Base-by-base conservation (phyloP, 2,113 vertebrate species). In the Anolis sagrei region DNA sequence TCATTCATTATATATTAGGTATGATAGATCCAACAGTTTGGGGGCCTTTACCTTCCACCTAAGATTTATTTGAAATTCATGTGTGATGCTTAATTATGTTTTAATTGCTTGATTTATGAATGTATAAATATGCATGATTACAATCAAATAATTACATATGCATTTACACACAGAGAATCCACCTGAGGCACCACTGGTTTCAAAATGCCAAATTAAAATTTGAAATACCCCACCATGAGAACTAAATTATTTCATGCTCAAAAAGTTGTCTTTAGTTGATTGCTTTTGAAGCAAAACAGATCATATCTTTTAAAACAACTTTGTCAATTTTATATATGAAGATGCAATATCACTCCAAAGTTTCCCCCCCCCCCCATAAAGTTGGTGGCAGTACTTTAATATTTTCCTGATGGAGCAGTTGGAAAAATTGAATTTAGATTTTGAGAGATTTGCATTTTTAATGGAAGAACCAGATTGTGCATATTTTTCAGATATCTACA, bases 1-100 rank as follows among this genome's bases (percentile, higher is more conserved):
- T 86, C 91, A 81, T 80, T 91, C 1, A 13, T 88, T 89, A 83
- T 29, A 77, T 91, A 16, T 39, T 49, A 85, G 74, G n/a, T 7
- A 11, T 54, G n/a, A 76, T 89, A 89, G 58, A 81, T 79, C 44
- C 87, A 14, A 23, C 44, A 62, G 49, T 66, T 23, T 58, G 54
- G 82, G 62, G 68, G 76, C 48, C 91, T 93, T 93, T 75, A 85
- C 81, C 76, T 73, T 87, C 89, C 95, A 79, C 25, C 88, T 88
- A 14, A 1, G 1, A 7, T 14, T 69, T 76, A 81, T 9, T 58
- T 36, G 62, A 86, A 80, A 85, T 13, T 32, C 7, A 3, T 61
- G 9, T 8, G 66, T 66, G 29, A 66, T 64, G 76, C 14, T 32
- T 79, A 73, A 79, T 23, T 29, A 0, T 1, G 70, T 83, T 90